phyloP scores from a whole-genome alignment of 2,797 vertebrate genomes.

The Discoglossus pictus region DNA sequence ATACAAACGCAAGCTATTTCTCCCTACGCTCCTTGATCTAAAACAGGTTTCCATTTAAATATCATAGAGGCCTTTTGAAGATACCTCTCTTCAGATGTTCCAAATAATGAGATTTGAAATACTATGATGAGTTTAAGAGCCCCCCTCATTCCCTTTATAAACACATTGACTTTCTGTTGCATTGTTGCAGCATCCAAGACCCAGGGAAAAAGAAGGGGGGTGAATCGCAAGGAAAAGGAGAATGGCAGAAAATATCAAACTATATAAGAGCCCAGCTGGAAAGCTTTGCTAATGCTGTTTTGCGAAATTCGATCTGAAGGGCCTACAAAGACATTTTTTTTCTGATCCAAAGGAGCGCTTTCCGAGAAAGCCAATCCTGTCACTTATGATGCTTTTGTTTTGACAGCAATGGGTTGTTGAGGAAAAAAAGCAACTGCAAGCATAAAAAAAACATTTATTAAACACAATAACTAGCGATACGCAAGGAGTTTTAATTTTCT shows the following conservation, averaged over 20 bases:
- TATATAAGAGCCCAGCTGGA: constrained; percentile 65
- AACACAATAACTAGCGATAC: constrained; percentile 41
- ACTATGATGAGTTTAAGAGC: constrained; percentile 74
- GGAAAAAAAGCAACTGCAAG: constrained; percentile 15
- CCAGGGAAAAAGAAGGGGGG: constrained; percentile 31
- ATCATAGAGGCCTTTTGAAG: constrained; percentile 75
- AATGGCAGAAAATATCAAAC: constrained; percentile 57
- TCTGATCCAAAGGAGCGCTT: constrained; percentile 49
- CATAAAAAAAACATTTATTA: constrained; percentile 20
- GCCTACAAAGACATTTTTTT: constrained; percentile 61
- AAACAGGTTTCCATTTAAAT: constrained; percentile 77
- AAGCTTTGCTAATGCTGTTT: constrained; percentile 75
- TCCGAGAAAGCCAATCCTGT: constrained; percentile 44
- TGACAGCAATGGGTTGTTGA: constrained; percentile 22
- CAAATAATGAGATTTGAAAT: constrained; percentile 80
- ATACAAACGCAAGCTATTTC: constrained; percentile 47
- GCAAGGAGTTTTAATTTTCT: constrained; percentile 71
- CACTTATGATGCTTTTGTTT: constrained; percentile 61
- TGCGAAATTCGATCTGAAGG: constrained; percentile 74
- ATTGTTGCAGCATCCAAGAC: constrained; percentile 58
- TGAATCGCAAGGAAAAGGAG: constrained; percentile 45
- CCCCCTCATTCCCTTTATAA: constrained; percentile 60
- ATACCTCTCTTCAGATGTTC: constrained; percentile 77
- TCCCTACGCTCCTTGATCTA: constrained; percentile 74
- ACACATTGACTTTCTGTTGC: constrained; percentile 61